A percentile compares a stretch with the other conserved stretches of the same genome.
Evolutionary conservation across 1,140 invertebrate genomes (phyloP).

Genomic region (Hyles euphorbiae): DNA sequence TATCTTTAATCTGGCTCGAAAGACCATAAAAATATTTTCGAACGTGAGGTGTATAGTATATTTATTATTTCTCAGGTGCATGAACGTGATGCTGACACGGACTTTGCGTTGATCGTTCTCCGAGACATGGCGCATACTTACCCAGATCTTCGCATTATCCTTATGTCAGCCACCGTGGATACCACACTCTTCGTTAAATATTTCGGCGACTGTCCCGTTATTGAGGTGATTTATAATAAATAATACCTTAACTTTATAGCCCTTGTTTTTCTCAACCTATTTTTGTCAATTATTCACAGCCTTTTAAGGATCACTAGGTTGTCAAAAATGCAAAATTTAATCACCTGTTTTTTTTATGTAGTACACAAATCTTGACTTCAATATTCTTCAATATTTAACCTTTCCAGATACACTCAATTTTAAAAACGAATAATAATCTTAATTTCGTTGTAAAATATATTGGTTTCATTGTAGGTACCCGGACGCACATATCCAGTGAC

Average conservation of each 20-base stretch:
- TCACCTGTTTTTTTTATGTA: too few species aligned
- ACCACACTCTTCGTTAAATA: slow-evolving; percentile 93
- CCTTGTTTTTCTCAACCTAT: too few species aligned
- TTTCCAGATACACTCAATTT: too few species aligned
- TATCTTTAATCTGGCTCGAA: too few species aligned
- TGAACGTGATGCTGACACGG: slow-evolving; percentile 96
- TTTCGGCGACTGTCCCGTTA: slow-evolving; percentile 91
- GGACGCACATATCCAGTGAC: slow-evolving; percentile 89
- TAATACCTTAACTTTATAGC: too few species aligned
- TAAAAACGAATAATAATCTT: too few species aligned
- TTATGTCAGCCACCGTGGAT: slow-evolving; percentile 99
- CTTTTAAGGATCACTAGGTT: too few species aligned
- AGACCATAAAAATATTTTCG: too few species aligned
- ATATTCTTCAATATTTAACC: too few species aligned
- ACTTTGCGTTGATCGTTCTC: slow-evolving; percentile 96
- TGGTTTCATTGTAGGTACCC: slow-evolving; percentile 71
- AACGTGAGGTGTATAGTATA: background rate
- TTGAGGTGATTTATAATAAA: slow-evolving; percentile 38
- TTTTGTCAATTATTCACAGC: too few species aligned
- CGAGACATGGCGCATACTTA: slow-evolving; percentile 94
- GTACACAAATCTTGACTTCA: too few species aligned
- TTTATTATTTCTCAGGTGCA: slow-evolving; percentile 80
- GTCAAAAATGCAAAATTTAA: too few species aligned
- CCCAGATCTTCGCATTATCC: slow-evolving; percentile 92
- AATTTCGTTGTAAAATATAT: background rate